These are phyloP conservation scores for Oenanthe oenanthe DNA, from an alignment of 2,113 vertebrate genomes.

Conservation along the genomic window DNA sequence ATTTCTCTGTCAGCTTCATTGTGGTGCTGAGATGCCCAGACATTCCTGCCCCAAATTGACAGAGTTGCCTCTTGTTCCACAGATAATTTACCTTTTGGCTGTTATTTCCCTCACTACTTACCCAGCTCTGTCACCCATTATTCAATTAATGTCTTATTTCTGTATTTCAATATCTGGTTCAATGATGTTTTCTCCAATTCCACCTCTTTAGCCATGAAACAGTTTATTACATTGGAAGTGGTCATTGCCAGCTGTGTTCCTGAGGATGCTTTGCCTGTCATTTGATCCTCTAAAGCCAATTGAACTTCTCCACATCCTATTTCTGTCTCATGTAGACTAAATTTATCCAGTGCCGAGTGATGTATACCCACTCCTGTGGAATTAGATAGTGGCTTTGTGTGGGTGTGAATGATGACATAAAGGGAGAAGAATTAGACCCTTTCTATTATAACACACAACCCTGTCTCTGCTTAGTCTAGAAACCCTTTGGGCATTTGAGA, in stretches of 20 bases:
- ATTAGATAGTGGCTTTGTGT: slow-evolving; percentile 40
- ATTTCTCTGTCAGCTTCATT: neutral
- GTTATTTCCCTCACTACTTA: neutral
- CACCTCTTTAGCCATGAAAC: fast-evolving
- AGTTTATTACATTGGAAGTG: no score
- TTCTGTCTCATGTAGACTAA: neutral
- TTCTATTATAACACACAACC: neutral
- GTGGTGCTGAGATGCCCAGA: neutral
- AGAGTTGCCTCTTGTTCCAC: neutral
- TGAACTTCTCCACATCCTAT: neutral
- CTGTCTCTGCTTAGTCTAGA: neutral
- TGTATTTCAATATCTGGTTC: neutral
- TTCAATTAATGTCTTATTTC: neutral
- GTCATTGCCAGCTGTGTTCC: neutral
- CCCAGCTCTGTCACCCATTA: neutral
- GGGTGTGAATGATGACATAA: neutral
- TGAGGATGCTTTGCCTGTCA: slow-evolving; percentile 18
- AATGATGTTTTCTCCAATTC: fast-evolving
- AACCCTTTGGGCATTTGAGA: neutral
- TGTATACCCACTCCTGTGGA: neutral
- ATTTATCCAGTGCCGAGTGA: neutral
- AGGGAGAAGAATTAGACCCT: neutral
- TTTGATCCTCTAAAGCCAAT: slow-evolving; percentile 27
- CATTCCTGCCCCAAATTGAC: neutral
- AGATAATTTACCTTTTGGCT: neutral